Conservation (phyloP, 2,113 vertebrate species). For the Leucosticte australis region DNA sequence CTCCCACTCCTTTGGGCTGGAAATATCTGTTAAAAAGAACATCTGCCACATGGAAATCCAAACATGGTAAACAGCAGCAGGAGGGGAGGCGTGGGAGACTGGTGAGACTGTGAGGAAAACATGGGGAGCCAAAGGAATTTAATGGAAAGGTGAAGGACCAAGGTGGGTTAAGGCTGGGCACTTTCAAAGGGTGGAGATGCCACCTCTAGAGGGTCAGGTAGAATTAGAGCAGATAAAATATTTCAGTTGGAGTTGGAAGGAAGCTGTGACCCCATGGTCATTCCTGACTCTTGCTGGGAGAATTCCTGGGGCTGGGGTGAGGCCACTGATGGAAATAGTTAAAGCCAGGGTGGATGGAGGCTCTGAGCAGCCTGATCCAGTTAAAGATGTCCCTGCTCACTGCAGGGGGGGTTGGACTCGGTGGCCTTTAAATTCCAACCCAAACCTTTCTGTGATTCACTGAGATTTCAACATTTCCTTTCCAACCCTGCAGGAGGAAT, state of each 20-base stretch:
- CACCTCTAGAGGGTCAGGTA: neutral
- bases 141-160: neutral
- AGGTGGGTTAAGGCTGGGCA: neutral
- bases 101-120: neutral
- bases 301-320: neutral
- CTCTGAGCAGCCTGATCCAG: neutral
- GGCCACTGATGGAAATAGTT: neutral
- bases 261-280: neutral
- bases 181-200: neutral
- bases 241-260: neutral
- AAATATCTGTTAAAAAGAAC: constrained; percentile 21
- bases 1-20: neutral
- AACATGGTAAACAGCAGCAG: neutral
- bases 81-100: neutral
- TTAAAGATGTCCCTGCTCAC: neutral
- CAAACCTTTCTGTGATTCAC: neutral
- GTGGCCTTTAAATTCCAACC: neutral
- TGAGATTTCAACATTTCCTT: neutral
- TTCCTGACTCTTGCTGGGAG: neutral
- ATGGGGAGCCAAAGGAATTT: neutral
- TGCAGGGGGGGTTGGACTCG: neutral
- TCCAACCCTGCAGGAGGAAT: fast-evolving
- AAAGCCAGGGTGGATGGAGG: neutral
- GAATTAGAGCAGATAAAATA: neutral
- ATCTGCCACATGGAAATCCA: neutral